Conservation (phyloP, 2,888 invertebrate species). For the Brachylomia viminalis region DNA sequence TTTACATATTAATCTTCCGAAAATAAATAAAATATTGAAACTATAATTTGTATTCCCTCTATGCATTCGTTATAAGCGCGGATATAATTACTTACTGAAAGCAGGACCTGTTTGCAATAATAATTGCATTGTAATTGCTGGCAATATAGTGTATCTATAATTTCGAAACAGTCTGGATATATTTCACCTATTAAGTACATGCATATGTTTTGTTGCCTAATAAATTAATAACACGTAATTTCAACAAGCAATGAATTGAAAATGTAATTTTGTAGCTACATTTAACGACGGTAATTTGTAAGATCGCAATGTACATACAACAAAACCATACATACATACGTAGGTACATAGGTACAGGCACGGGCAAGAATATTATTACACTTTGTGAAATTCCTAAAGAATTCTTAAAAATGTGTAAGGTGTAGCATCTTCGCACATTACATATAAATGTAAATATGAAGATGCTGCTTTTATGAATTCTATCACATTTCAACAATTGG, state of each 20-base stretch:
- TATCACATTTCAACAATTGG: neutral
- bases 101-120: constrained; percentile 33
- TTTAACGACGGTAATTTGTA: constrained; percentile 19
- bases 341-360: too few species aligned
- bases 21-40: constrained; percentile 1
- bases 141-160: constrained; percentile 24
- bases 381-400: neutral
- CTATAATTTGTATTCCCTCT: constrained; percentile 1
- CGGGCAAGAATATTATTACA: too few species aligned
- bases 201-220: constrained; percentile 22
- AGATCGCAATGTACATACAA: neutral
- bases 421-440: neutral
- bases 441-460: neutral
- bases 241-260: constrained; percentile 32
- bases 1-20: neutral
- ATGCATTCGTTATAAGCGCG: constrained; percentile 11
- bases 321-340: too few species aligned
- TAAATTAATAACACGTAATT: constrained; percentile 29
- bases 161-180: constrained; percentile 34
- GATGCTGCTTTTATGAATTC: neutral
- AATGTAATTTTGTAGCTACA: constrained; percentile 33
- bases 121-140: constrained; percentile 35
- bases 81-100: constrained; percentile 46
- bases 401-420: neutral
- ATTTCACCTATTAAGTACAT: constrained; percentile 32